Percentiles rank a stretch among this genome's conserved stretches.
phyloP scores from a whole-genome alignment of 2,113 vertebrate species.

The Oreochromis niloticus region DNA sequence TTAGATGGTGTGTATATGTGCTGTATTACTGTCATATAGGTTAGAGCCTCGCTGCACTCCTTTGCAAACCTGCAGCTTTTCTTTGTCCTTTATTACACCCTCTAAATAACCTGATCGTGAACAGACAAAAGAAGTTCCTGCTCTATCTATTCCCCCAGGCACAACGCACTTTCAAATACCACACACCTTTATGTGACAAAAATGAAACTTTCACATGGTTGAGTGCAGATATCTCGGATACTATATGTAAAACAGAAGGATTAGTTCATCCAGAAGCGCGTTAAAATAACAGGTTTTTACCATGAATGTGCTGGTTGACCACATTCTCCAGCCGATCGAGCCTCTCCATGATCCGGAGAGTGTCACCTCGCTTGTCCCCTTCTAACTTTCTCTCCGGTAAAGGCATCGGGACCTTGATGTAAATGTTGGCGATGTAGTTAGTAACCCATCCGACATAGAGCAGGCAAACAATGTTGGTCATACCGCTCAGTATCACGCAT shows the following conservation, averaged over 20 bases:
- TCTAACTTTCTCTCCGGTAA: constrained; percentile 88
- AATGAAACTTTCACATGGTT: background rate
- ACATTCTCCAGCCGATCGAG: constrained; percentile 95
- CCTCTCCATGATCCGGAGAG: constrained; percentile 91
- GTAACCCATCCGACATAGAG: constrained; percentile 98
- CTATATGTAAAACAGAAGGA: background rate
- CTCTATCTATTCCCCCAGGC: background rate
- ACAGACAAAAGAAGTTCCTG: background rate
- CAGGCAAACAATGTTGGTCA: constrained; percentile 97
- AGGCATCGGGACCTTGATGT: constrained; percentile 91
- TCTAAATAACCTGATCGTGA: background rate
- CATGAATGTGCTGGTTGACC: constrained; percentile 98
- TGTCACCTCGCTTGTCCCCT: constrained; percentile 90
- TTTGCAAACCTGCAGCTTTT: background rate
- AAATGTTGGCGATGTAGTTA: constrained; percentile 95
- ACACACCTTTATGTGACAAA: background rate
- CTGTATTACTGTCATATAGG: background rate
- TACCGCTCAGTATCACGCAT: constrained; percentile 97
- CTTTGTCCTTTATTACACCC: background rate
- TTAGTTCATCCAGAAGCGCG: background rate
- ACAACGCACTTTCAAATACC: background rate
- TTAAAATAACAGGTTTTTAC: constrained; percentile 62
- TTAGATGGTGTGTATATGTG: background rate
- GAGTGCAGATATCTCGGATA: background rate
- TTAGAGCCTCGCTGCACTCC: background rate